Evolutionary conservation across 2,797 vertebrate genomes (phyloP), one percentile per base, ranked within the genome.

Genomic region (Fratercula arctica): DNA sequence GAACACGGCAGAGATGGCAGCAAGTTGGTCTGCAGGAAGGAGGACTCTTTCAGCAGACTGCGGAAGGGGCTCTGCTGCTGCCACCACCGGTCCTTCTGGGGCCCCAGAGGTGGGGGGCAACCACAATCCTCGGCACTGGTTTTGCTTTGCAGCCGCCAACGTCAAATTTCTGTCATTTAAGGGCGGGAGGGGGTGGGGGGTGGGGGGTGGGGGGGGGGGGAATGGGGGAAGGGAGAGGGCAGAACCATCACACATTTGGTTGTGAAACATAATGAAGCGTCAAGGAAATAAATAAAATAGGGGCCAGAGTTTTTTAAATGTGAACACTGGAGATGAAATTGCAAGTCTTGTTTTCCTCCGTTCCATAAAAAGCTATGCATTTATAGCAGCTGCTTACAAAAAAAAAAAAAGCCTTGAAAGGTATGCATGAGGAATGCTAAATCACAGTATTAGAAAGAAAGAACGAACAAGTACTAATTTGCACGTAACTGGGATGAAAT

Each of bases 81-180:
- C 45, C 50, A 41, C 17, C 41, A 37, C 37, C 16, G 54, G 43
- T 48, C 54, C 50, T 75, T 56, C 85, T 20, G n/a, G 60, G 29
- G 72, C 53, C 64, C 39, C 8, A 3, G 46, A 41, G 35, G 25
- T 6, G 20, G 25, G 24, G 21, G 35, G 54, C 13, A 9, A 76
- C 46, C 33, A 26, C 0, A 0, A 21, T 54, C 48, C 26, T 45
- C 2, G 3, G 48, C 17, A 63, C 24, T 3, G 0, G 24, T 13
- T 93, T 50, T 68, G 67, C 41, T 41, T 46, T 63, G 35, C 53
- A 89, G 60, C 33, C 7, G 1, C 5, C 2, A 69, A 87, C 8
- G 7, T 28, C 15, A 9, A 9, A 51, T 57, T 93, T 89, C 53
- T 56, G 10, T 45, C 78, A 76, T 2, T 76, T 56, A 85, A 64